Percentiles rank a stretch among this genome's conserved stretches.
phyloP scores from a whole-genome alignment of 2,888 invertebrate genomes.

The Tachystola acroxantha region DNA sequence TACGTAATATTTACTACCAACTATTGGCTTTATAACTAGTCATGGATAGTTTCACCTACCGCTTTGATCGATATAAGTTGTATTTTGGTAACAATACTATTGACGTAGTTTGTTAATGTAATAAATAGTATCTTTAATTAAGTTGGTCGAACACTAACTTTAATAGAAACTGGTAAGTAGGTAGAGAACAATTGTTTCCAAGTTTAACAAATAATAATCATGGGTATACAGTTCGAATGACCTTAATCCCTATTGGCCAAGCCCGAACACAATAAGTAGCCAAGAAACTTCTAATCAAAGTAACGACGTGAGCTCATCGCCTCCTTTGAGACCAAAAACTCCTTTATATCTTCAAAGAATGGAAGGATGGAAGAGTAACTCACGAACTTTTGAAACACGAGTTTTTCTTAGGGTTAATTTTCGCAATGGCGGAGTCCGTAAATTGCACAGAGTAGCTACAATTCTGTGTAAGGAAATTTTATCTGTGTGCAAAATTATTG shows the following conservation, averaged over 20 bases:
- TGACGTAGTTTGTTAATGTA: too few relatives aligned
- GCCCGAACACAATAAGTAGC: constrained; percentile 27
- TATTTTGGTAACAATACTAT: too few relatives aligned
- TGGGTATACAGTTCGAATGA: constrained; percentile 1
- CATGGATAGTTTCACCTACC: too few relatives aligned
- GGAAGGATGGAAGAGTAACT: constrained; percentile 23
- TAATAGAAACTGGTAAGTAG: too few relatives aligned
- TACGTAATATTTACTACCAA: too few relatives aligned
- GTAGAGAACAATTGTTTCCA: background rate
- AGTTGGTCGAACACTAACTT: too few relatives aligned
- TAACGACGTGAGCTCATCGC: constrained; percentile 50
- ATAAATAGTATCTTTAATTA: too few relatives aligned
- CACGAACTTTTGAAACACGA: constrained; percentile 34
- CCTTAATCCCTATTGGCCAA: constrained; percentile 6
- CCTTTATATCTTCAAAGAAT: constrained; percentile 50
- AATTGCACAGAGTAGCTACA: constrained; percentile 3
- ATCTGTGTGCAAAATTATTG: background rate
- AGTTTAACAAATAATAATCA: background rate
- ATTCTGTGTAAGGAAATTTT: constrained; percentile 1
- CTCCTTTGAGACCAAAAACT: constrained; percentile 49
- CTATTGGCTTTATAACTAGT: too few relatives aligned
- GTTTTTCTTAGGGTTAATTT: constrained; percentile 26
- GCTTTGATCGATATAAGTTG: too few relatives aligned
- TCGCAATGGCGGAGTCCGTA: constrained; percentile 14
- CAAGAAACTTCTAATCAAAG: constrained; percentile 53